phyloP scores from a whole-genome alignment of 2,113 vertebrate genomes.

The Phaetusa simplex region DNA sequence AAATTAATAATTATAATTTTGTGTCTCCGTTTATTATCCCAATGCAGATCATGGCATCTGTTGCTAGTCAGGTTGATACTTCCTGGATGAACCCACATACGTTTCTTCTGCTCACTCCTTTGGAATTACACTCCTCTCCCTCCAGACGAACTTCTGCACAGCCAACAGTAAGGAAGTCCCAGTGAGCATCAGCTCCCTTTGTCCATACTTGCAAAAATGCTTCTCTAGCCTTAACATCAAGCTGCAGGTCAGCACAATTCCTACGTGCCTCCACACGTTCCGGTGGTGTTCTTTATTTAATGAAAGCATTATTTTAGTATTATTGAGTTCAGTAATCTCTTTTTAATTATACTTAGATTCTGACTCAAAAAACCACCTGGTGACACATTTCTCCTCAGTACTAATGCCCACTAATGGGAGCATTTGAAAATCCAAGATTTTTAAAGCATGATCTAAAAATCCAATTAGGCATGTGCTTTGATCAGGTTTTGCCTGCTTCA shows the following conservation, averaged over 20 bases:
- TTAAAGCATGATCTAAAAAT: not conserved
- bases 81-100: not conserved
- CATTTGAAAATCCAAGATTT: not conserved
- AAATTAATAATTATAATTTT: not conserved
- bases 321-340: not conserved
- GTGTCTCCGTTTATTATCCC: not conserved
- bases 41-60: not conserved
- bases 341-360: constrained; percentile 14
- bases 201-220: not conserved
- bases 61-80: not conserved
- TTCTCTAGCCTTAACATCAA: not conserved
- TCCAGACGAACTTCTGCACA: not conserved
- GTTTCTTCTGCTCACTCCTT: not conserved
- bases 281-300: not conserved
- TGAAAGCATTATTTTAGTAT: not conserved
- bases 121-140: not conserved
- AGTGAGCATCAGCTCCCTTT: not conserved
- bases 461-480: not conserved
- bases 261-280: not conserved
- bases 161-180: not conserved
- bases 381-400: not conserved
- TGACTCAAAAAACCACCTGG: not conserved
- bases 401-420: not conserved
- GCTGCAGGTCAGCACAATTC: not conserved
- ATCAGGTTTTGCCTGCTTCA: not conserved